Evolutionary conservation across 2,888 invertebrate species (phyloP).

Genomic region (Penaeus monodon): DNA sequence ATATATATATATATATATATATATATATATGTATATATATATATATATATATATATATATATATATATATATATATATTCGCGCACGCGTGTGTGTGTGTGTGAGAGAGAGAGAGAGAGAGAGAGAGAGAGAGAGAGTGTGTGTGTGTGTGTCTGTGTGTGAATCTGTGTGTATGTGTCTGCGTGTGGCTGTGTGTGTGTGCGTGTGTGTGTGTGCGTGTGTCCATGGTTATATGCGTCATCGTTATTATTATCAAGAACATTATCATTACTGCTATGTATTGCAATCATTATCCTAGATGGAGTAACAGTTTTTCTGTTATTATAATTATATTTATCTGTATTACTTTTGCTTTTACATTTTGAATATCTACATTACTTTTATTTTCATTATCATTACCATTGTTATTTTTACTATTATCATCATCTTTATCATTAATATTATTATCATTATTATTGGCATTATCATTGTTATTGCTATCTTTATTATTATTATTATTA

Average conservation of each 20-base stretch:
- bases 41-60: neutral
- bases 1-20: no score
- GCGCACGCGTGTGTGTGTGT: no score
- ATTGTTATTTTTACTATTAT: constrained; percentile 11
- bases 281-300: neutral
- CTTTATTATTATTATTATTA: neutral
- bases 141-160: no score
- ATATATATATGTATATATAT: no score
- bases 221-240: neutral
- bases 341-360: no score
- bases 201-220: no score
- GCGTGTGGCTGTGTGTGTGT: no score
- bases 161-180: no score
- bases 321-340: neutral
- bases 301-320: neutral
- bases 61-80: no score
- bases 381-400: neutral
- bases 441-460: constrained; percentile 1
- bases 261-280: neutral
- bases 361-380: neutral
- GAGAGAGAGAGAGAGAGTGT: no score
- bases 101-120: no score
- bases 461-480: neutral
- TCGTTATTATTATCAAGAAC: neutral
- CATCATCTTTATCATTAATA: neutral